A percentile compares a stretch with the other conserved stretches of the same genome.
These are phyloP conservation scores for Edolisoma coerulescens DNA, from an alignment of 2,113 vertebrate species.

Conservation along the genomic window DNA sequence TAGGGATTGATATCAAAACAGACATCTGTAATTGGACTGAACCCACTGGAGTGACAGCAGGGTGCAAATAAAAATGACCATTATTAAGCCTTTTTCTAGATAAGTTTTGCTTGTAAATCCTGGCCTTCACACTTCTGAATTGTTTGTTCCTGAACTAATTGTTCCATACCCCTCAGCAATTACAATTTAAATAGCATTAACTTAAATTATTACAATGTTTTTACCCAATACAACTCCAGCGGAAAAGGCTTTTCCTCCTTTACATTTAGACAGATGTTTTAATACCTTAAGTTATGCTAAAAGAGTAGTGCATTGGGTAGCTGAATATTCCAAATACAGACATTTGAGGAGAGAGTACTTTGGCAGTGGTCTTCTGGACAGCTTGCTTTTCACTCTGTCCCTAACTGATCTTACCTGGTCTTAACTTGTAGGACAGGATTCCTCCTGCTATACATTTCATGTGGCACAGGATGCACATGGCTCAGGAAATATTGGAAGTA, in stretches of 20 bases:
- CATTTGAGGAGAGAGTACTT: neutral
- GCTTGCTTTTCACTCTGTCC: neutral
- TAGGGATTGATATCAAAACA: neutral
- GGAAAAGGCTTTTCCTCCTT: neutral
- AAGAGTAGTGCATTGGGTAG: neutral
- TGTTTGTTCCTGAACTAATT: neutral
- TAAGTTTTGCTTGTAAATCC: neutral
- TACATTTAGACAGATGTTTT: neutral
- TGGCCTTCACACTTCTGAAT: neutral
- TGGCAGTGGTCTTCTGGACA: neutral
- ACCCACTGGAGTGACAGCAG: neutral
- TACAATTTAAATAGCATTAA: neutral
- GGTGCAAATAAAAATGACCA: neutral
- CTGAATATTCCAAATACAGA: neutral
- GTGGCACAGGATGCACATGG: neutral
- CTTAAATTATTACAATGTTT: neutral
- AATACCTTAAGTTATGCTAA: neutral
- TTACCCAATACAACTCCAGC: neutral
- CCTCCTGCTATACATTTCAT: fast-evolving
- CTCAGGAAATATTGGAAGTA: neutral
- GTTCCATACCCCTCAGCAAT: neutral
- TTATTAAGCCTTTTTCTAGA: neutral
- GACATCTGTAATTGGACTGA: neutral
- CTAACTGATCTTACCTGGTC: neutral
- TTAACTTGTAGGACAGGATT: neutral